Evolutionary conservation across 1,140 invertebrate genomes (phyloP), one percentile per base, ranked within the genome.

Genomic region (Bactericera cockerelli): DNA sequence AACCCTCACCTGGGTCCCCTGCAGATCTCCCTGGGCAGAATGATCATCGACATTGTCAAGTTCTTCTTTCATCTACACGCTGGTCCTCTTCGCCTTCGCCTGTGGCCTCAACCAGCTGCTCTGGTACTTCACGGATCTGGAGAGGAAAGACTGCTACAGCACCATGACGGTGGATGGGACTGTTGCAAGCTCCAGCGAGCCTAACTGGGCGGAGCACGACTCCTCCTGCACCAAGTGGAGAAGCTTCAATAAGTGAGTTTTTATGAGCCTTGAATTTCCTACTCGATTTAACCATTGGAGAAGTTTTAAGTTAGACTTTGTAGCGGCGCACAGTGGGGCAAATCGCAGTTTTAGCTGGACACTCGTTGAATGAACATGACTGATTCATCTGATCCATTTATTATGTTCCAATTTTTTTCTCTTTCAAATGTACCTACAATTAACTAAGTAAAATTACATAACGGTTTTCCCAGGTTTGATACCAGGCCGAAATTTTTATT

Each of bases 1-100:
- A 92, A 92, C 77, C 89, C 89, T 1, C 86, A 93, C 71, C 70
- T 93, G 57, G 90, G 89, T 36, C 90, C 89, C 1, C 72, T 94
- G 33, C 83, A 90, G 74, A 87, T 91, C 60, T 89, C 85, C 0
- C 71, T 89, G 8, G 87, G 87, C 10, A 70, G 82, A 68, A 90
- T 91, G 86, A 81, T 90, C 39, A 87, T 88, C 63, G 87, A 92
- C 68, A 90, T 91, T 61, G 79, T 87, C 13, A 90, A 90, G 68
- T 91, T 90, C 70, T 87, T 91, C 70, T 87, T n/a, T 87, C 68
- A 87, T 92, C 67, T 90, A 89, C 69, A 78, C 80, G 11, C 73
- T 89, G 38, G 86, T 92, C 10, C 74, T 90, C 11, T 88, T 89
- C 67, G 82, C 87, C 13, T 91, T 91, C 69, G 86, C 86, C 24